phyloP scores from a whole-genome alignment of 2,113 vertebrate species.

The Tragelaphus buxtoni region DNA sequence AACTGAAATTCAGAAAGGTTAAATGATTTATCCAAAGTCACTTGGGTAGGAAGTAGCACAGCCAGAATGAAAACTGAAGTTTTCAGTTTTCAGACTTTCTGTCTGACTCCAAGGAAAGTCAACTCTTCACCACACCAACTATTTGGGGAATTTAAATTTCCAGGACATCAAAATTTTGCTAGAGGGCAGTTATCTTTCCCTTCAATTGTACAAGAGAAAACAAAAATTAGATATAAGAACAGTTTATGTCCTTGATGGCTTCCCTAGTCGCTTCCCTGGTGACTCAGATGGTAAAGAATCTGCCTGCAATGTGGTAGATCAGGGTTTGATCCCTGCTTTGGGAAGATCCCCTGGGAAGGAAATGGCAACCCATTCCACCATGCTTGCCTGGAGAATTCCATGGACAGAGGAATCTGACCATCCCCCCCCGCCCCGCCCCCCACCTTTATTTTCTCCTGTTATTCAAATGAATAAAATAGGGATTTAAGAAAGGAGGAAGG shows the following conservation, averaged over 20 bases:
- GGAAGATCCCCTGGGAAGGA: not conserved
- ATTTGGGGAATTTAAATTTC: not conserved
- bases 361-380: not conserved
- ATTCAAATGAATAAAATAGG: not conserved
- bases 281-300: not conserved
- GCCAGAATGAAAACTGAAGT: not conserved
- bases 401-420: not conserved
- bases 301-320: not conserved
- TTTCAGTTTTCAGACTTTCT: too few species aligned
- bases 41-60: not conserved
- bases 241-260: not conserved
- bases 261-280: not conserved
- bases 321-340: rapidly evolving
- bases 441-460: not conserved
- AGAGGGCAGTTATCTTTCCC: not conserved
- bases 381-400: not conserved
- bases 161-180: not conserved
- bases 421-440: too few species aligned
- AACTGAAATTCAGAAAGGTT: not conserved
- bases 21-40: not conserved
- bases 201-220: not conserved
- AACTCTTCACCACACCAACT: not conserved
- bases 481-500: not conserved
- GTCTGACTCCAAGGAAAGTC: not conserved
- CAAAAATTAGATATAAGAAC: not conserved